Base-by-base conservation (phyloP, 2,797 vertebrate genomes). In the Coregonus sp. region DNA sequence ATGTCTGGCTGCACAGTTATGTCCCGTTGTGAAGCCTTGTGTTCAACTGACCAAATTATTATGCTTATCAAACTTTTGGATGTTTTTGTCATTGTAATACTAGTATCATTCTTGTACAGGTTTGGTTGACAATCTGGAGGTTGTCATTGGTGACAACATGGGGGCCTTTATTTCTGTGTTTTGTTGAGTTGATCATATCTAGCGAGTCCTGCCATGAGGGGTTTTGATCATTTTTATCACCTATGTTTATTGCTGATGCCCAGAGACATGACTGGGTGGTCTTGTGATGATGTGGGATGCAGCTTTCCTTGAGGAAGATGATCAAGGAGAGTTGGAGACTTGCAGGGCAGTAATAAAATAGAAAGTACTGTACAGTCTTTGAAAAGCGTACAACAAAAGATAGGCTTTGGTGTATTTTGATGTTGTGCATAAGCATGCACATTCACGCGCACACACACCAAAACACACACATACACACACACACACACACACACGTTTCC, bases 221-320 rank as follows among this genome's bases (percentile, higher is more conserved):
- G 73, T 72, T 75, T 86, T 80, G 80, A 85, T 88, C 78, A 86
- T 85, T 89, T 89, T 86, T 84, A 86, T 88, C 76, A 79, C 71
- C 73, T 37, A 0, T 78, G 73, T 84, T 87, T 87, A 85, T 80
- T 75, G 78, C 80, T 67, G 18, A 0, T 72, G 74, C 47, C 84
- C 56, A 1, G 9, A 66, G 68, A 84, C 66, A 75, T 84, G 84
- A 81, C 80, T 81, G 73, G 77, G 70, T 70, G 74, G 29, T 63
- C 31, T 35, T 56, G 16, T 25, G 35, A 35, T 33, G 20, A 37
- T 70, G 54, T 70, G 73, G 59, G 63, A n/a, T 37, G 4, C 15
- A 18, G 5, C 33, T 40, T 40, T 74, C 61, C 6, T 40, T 6
- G n/a, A 65, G 73, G 63, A 37, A 65, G 18, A 15, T 29, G 12